Conservation (phyloP, 2,113 vertebrate genomes). For the Baryphthengus martii region DNA sequence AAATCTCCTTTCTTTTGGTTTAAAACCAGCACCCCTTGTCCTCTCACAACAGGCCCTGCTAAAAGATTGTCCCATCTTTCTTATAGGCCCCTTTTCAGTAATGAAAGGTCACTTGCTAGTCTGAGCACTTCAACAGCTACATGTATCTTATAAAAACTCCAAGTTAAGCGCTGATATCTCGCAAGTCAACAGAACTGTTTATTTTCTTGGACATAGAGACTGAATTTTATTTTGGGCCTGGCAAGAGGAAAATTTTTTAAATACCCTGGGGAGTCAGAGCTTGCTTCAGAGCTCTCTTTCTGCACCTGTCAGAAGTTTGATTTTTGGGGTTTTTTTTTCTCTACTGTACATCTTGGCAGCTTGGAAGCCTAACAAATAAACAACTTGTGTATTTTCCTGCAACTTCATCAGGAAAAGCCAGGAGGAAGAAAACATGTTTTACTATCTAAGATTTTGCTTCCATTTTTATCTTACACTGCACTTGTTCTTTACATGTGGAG, state of each 20-base stretch:
- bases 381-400: constrained; percentile 32
- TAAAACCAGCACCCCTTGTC: background rate
- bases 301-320: constrained; percentile 57
- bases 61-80: background rate
- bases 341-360: constrained; percentile 53
- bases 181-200: constrained; percentile 30
- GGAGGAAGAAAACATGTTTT: constrained; percentile 27
- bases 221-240: constrained; percentile 54
- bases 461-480: constrained; percentile 2
- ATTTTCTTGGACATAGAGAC: constrained; percentile 38
- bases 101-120: background rate
- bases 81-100: background rate
- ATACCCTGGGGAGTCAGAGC: background rate
- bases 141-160: background rate
- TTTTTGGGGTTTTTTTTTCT: constrained; percentile 19
- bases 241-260: constrained; percentile 30
- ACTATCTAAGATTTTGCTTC: constrained; percentile 7
- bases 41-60: background rate
- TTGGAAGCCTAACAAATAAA: constrained; percentile 51
- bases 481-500: background rate
- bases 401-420: constrained; percentile 18
- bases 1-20: background rate
- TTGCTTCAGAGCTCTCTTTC: constrained; percentile 47
- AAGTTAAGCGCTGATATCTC: background rate
- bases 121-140: background rate